A percentile compares a stretch with the other conserved stretches of the same genome.
phyloP scores from a whole-genome alignment of 2,113 vertebrate genomes.

The Hiodon alosoides region DNA sequence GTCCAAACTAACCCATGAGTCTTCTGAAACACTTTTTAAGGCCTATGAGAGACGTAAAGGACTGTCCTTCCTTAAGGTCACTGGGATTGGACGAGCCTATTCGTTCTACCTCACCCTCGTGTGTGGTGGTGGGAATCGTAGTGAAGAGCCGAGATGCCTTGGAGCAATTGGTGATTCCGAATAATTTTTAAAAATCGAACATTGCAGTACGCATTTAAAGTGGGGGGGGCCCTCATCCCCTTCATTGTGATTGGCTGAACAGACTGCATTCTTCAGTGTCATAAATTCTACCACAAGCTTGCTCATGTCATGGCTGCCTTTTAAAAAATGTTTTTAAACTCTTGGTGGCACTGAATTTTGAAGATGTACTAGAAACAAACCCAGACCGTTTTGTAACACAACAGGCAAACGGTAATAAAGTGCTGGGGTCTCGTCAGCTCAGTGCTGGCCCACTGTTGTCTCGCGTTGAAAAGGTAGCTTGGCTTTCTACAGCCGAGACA shows the following conservation, averaged over 20 bases:
- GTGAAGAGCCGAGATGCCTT: too few species aligned
- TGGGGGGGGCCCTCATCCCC: not conserved
- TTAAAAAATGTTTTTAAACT: not conserved
- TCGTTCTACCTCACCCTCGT: too few species aligned
- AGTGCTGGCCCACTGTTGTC: constrained; percentile 61
- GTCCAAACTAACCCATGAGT: too few species aligned
- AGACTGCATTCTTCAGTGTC: not conserved
- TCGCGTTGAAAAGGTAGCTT: constrained; percentile 62
- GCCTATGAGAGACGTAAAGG: too few species aligned
- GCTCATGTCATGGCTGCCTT: constrained; percentile 15
- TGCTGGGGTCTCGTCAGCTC: constrained; percentile 59
- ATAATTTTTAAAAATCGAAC: not conserved
- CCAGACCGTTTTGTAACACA: constrained; percentile 53
- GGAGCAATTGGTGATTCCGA: too few species aligned
- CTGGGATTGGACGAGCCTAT: too few species aligned
- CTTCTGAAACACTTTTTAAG: too few species aligned
- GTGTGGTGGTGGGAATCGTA: too few species aligned
- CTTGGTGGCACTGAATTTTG: not conserved
- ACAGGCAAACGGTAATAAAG: constrained; percentile 63
- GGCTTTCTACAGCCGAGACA: constrained; percentile 40
- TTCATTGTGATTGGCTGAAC: not conserved
- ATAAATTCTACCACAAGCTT: constrained; percentile 11
- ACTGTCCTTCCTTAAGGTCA: too few species aligned
- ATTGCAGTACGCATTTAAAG: not conserved
- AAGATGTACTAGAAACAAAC: not conserved